These are phyloP conservation scores for Brenthis ino DNA, from an alignment of 2,888 invertebrate species.

Conservation along the genomic window DNA sequence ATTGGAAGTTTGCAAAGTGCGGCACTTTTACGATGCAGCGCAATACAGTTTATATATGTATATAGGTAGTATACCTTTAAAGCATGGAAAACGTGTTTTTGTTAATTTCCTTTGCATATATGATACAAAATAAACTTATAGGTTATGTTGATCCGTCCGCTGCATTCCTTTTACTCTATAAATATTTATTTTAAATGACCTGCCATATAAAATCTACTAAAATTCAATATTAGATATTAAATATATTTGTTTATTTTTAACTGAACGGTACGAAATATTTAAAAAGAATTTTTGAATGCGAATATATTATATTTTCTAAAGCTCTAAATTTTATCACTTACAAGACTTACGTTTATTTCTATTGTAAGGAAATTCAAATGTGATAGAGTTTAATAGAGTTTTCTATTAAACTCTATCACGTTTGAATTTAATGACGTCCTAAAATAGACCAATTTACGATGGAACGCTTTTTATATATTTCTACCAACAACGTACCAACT, in stretches of 20 bases:
- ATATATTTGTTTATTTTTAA: background rate
- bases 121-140: background rate
- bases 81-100: background rate
- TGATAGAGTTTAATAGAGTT: too few relatives aligned
- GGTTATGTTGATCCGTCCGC: slow-evolving; percentile 8
- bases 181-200: too few relatives aligned
- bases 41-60: too few relatives aligned
- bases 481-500: slow-evolving; percentile 35
- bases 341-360: too few relatives aligned
- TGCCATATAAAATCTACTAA: too few relatives aligned
- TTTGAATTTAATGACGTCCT: slow-evolving; percentile 37
- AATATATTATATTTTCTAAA: too few relatives aligned
- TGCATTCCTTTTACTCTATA: background rate
- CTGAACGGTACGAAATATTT: background rate
- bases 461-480: slow-evolving; percentile 36
- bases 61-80: background rate
- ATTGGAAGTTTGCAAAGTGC: too few relatives aligned
- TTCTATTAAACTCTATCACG: background rate
- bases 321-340: too few relatives aligned
- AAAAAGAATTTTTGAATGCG: too few relatives aligned
- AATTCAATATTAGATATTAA: background rate
- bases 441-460: slow-evolving; percentile 46
- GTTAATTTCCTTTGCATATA: background rate
- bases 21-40: too few relatives aligned
- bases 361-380: too few relatives aligned